These are phyloP conservation scores for Orycteropus afer DNA, from an alignment of 2,113 vertebrate species.

Conservation along the genomic window DNA sequence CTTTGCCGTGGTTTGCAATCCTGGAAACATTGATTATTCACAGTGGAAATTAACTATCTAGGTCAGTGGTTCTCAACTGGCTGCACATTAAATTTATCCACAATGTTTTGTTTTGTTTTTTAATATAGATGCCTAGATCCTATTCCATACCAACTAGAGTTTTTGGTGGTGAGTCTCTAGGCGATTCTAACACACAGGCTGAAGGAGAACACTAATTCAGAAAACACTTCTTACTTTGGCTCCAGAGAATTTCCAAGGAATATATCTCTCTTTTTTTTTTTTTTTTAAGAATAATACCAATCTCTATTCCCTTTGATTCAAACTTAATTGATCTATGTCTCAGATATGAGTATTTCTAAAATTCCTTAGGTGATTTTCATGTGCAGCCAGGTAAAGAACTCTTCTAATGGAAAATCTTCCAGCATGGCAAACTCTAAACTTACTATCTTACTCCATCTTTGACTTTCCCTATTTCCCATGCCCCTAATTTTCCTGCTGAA, in stretches of 20 bases:
- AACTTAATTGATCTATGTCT: neutral
- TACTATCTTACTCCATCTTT: neutral
- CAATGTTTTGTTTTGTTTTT: neutral
- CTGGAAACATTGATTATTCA: conserved; percentile 66
- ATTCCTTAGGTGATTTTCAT: neutral
- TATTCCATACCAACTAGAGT: neutral
- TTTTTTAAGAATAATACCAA: neutral
- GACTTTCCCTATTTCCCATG: neutral
- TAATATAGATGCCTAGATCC: neutral
- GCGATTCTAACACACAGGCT: neutral
- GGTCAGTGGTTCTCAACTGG: conserved; percentile 60
- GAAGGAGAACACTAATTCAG: neutral
- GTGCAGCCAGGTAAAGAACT: neutral
- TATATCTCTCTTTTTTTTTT: neutral
- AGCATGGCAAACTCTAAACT: neutral
- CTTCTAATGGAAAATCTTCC: neutral
- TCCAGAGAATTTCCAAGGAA: neutral
- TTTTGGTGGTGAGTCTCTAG: neutral
- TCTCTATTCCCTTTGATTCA: neutral
- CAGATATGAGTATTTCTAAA: neutral
- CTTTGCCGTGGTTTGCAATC: conserved; percentile 37
- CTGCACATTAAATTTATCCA: conserved; percentile 50
- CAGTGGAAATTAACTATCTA: conserved; percentile 68
- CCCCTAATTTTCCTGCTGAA: neutral
- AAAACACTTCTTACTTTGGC: neutral